Evolutionary conservation across 2,797 vertebrate genomes (phyloP), one percentile per base, ranked within the genome.

Genomic region (Acrossocheilus wenchowensis): DNA sequence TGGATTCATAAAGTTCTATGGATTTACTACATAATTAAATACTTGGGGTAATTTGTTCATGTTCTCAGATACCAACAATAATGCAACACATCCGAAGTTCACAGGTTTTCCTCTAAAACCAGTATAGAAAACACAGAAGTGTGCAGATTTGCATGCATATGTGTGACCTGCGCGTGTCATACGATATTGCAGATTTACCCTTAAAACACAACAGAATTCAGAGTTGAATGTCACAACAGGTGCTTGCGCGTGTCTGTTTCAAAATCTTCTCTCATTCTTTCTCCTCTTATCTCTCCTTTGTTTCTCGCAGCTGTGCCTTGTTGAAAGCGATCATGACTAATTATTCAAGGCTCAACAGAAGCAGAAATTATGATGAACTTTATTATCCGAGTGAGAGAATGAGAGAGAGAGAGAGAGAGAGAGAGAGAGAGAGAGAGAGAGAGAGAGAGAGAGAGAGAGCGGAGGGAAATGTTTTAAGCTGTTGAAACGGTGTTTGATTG

Each of bases 311-410:
- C 87, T 88, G 87, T 41, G 83, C 12, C 83, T 88, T 85, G 78
- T 85, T 85, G 87, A 88, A 75, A 78, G 74, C 64, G 62, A 87
- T 84, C 86, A 84, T 74, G 78, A 84, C 54, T 88, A 81, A 86
- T 86, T 86, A 82, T 86, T 86, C 85, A 81, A 81, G 85, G 60
- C 79, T 81, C 79, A 75, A 81, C 57, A 87, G 86, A 83, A 84
- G 82, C 86, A 80, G 77, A 84, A 75, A 85, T 84, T n/a, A 66
- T 81, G 82, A 81, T 74, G 74, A 78, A 88, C 78, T 85, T 81
- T 80, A 82, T 78, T 82, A 83, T 69, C 62, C 17, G 21, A 57
- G 80, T 7, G 62, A 71, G 26, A 23, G 54, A 66, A n/a, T n/a
- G 23, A n/a, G 23, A 64, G 81, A 34, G 54, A 3, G 54, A 34